Percentiles rank a stretch among this genome's conserved stretches.
phyloP scores from a whole-genome alignment of 2,888 invertebrate species.

The Platycheirus rosarum region DNA sequence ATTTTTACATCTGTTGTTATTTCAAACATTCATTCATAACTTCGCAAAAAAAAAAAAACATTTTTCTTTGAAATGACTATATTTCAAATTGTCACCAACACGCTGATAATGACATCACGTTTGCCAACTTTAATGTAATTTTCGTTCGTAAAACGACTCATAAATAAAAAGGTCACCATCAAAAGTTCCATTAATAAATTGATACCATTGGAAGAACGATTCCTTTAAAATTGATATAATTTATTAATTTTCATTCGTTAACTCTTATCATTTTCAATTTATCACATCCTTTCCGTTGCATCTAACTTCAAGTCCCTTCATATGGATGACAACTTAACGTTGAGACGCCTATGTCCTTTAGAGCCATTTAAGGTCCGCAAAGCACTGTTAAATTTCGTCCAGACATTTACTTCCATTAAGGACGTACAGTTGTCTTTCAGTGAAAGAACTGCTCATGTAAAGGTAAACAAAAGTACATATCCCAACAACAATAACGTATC shows the following conservation, averaged over 20 bases:
- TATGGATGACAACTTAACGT: slow-evolving; percentile 15
- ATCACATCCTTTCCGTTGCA: background rate
- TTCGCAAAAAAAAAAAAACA: no score
- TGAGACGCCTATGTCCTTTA: no score
- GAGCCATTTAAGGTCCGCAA: background rate
- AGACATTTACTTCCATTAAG: slow-evolving; percentile 11
- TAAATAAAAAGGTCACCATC: slow-evolving; percentile 23
- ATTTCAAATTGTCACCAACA: no score
- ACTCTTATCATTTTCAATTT: slow-evolving; percentile 14
- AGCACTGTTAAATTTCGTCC: background rate
- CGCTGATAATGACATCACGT: background rate
- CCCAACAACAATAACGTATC: no score
- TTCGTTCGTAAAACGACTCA: slow-evolving; percentile 2
- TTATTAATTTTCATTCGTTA: slow-evolving; percentile 2
- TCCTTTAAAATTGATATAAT: slow-evolving; percentile 7
- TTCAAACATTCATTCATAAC: no score
- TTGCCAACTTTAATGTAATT: background rate
- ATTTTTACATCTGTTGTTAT: no score
- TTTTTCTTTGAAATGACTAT: no score
- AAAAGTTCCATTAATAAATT: background rate
- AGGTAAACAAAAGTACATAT: slow-evolving; percentile 3
- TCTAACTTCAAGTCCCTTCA: background rate
- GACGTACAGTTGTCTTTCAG: background rate
- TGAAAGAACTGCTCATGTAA: background rate
- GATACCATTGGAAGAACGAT: background rate